These are phyloP conservation scores for Gallinago nigripennis DNA, from an alignment of 2,797 vertebrate genomes.

Conservation along the genomic window DNA sequence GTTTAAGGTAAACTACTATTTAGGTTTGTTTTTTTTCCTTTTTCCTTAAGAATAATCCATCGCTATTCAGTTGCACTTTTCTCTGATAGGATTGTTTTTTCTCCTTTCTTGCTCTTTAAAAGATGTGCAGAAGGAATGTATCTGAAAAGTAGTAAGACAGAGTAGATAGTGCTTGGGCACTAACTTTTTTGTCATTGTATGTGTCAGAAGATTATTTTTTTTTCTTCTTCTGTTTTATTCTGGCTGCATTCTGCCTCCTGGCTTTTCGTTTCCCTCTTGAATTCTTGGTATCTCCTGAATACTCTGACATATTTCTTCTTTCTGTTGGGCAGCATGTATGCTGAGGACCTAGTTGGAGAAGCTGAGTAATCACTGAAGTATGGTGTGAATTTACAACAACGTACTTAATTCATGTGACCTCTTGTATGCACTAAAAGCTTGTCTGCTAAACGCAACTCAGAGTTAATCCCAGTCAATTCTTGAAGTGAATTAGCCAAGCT, in stretches of 20 bases:
- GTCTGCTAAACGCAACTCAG: background rate
- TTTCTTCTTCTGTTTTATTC: background rate
- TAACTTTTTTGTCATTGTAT: accelerated
- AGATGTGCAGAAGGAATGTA: background rate
- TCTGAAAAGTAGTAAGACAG: background rate
- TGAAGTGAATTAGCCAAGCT: constrained; percentile 38
- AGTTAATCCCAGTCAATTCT: constrained; percentile 37
- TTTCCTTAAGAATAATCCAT: background rate
- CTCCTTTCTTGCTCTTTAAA: background rate
- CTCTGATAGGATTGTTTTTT: background rate
- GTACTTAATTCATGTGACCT: constrained; percentile 34
- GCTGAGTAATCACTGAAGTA: constrained; percentile 4
- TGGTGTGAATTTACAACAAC: constrained; percentile 17
- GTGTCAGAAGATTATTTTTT: background rate
- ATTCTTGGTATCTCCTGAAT: background rate
- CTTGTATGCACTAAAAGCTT: background rate
- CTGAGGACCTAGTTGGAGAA: background rate
- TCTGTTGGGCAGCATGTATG: background rate
- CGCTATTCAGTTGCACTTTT: background rate
- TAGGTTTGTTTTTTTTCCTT: background rate
- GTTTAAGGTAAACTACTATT: background rate
- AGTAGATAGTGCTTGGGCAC: background rate
- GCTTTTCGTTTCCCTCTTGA: background rate
- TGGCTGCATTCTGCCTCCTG: background rate
- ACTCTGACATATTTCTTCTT: background rate